Conservation (phyloP, 2,113 vertebrate species). For the Oreochromis niloticus region DNA sequence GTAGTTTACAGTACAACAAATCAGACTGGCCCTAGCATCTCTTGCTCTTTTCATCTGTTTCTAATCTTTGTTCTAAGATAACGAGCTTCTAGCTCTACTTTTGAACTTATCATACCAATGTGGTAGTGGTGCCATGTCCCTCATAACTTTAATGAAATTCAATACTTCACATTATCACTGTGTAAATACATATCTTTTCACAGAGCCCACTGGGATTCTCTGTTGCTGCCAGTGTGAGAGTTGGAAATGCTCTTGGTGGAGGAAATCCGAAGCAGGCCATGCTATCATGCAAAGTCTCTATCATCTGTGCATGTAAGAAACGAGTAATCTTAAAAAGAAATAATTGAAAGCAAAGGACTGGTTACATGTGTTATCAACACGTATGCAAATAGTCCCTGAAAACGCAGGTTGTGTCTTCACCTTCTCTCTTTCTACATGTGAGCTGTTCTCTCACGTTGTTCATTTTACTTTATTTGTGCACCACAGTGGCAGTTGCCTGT, state of each 20-base stretch:
- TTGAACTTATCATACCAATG: neutral
- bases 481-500: conserved; percentile 69
- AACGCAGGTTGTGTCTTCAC: neutral
- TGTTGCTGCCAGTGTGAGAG: conserved; percentile 75
- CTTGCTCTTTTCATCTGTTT: fast-evolving
- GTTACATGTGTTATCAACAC: neutral
- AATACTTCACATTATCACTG: neutral
- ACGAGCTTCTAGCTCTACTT: neutral
- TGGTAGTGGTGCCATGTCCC: neutral
- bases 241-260: conserved; percentile 83
- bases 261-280: conserved; percentile 75
- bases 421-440: neutral
- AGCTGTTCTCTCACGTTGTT: neutral
- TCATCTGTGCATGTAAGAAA: conserved; percentile 73
- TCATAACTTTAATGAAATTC: neutral
- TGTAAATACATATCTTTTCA: fast-evolving
- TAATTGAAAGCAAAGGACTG: neutral
- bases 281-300: conserved; percentile 67
- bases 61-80: neutral
- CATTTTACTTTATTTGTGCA: neutral
- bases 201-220: conserved; percentile 77
- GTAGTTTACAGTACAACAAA: neutral
- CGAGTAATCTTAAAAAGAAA: neutral
- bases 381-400: neutral
- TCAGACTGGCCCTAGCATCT: neutral